Evolutionary conservation across 2,797 vertebrate species (phyloP).

Genomic region (Peromyscus melanophrys): DNA sequence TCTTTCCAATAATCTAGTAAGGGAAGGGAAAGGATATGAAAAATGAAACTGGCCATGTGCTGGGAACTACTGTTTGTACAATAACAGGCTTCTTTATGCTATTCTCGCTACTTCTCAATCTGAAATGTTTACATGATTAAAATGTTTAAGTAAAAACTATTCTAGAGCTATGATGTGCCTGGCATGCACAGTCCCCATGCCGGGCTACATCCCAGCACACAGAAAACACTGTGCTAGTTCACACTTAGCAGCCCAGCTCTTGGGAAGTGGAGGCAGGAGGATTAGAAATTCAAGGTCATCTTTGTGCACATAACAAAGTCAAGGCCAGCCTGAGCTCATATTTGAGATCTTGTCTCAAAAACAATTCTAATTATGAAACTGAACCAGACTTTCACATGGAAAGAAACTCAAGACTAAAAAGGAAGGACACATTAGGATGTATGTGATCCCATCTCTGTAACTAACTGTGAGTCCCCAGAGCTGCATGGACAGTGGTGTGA

Average conservation of each 20-base stretch:
- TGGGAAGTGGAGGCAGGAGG: neutral
- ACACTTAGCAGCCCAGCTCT: neutral
- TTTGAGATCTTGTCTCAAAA: neutral
- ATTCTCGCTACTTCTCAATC: neutral
- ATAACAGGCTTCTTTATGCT: neutral
- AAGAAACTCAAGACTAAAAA: slow-evolving; percentile 43
- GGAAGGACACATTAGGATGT: neutral
- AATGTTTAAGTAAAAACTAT: slow-evolving; percentile 32
- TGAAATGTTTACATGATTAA: slow-evolving; percentile 30
- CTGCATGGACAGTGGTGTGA: neutral
- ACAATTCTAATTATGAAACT: neutral
- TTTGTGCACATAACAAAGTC: neutral
- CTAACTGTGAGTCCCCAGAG: neutral
- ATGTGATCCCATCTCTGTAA: neutral
- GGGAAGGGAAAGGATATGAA: neutral
- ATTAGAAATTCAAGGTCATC: neutral
- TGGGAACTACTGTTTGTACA: neutral
- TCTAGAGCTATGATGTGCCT: neutral
- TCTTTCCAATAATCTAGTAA: neutral
- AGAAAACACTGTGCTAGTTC: neutral
- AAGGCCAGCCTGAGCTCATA: neutral
- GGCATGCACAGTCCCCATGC: neutral
- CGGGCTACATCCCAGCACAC: neutral
- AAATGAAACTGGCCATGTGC: neutral
- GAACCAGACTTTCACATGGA: slow-evolving; percentile 3